A percentile compares a stretch with the other conserved stretches of the same genome.
Conservation (phyloP, 2,888 invertebrate genomes). For the Athripsodes cinereus region DNA sequence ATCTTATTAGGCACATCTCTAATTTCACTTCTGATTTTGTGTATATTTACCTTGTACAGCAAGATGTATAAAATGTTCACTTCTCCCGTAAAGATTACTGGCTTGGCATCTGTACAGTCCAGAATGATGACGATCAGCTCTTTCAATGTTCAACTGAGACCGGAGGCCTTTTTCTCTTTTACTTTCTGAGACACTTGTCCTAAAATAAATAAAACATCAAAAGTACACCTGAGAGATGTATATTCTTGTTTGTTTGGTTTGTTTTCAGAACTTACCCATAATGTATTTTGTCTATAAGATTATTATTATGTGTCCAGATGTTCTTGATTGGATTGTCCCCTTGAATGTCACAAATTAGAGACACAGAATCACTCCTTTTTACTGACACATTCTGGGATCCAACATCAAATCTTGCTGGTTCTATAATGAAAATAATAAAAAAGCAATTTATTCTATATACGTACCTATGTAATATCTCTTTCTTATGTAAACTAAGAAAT, state of each 20-base stretch:
- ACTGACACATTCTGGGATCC: conserved; percentile 71
- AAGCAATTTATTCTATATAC: conserved; percentile 12
- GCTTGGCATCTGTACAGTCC: conserved; percentile 70
- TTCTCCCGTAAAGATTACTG: conserved; percentile 67
- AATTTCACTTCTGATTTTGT: no score
- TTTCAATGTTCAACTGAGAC: conserved; percentile 64
- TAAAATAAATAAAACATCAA: conserved; percentile 25
- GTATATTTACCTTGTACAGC: conserved; percentile 59
- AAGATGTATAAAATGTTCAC: conserved; percentile 66
- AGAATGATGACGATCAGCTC: conserved; percentile 69
- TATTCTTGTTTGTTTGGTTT: neutral
- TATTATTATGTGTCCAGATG: conserved; percentile 70
- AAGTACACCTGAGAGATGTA: neutral
- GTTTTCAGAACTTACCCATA: conserved; percentile 42
- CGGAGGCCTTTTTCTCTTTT: conserved; percentile 67
- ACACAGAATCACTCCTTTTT: conserved; percentile 67
- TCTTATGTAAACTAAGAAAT: no score
- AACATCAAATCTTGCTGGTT: conserved; percentile 71
- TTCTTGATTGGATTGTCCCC: conserved; percentile 80
- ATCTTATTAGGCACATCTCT: no score
- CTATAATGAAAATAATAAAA: conserved; percentile 44
- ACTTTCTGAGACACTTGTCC: conserved; percentile 66
- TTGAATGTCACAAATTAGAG: conserved; percentile 70
- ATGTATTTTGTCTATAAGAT: conserved; percentile 61
- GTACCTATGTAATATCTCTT: no score